Evolutionary conservation across 2,113 vertebrate genomes (phyloP).

Genomic region (Myocastor coypus): DNA sequence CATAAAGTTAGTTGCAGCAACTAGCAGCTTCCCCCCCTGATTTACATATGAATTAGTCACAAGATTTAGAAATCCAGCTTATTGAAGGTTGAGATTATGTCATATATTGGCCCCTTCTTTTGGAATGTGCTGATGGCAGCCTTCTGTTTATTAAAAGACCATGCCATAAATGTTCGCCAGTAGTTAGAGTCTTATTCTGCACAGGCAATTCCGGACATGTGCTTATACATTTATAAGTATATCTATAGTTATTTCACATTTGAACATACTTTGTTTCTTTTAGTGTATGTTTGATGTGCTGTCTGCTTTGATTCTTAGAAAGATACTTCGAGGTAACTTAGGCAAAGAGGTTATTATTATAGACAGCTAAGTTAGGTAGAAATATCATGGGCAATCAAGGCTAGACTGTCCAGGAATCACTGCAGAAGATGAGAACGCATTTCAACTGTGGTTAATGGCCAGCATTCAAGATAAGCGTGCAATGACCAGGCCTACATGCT

Average conservation of each 20-base stretch:
- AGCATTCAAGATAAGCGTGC: background rate
- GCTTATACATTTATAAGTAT: conserved; percentile 45
- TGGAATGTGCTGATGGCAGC: conserved; percentile 55
- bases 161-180: background rate
- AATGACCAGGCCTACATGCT: background rate
- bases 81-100: conserved; percentile 30
- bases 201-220: conserved; percentile 41
- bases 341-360: background rate
- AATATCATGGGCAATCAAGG: background rate
- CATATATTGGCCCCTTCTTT: conserved; percentile 44
- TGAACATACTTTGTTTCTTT: conserved; percentile 22
- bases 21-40: conserved; percentile 63
- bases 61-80: conserved; percentile 62
- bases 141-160: conserved; percentile 55
- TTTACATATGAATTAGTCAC: conserved; percentile 71
- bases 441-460: background rate
- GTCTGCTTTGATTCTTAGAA: background rate
- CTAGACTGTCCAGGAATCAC: background rate
- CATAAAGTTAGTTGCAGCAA: conserved; percentile 67
- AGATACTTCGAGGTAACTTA: background rate
- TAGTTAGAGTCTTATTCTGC: conserved; percentile 27
- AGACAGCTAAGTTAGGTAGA: background rate
- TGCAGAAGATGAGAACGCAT: background rate
- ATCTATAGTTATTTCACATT: background rate
- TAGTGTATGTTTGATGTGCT: background rate